These are phyloP conservation scores for Glaucomys volans DNA, from an alignment of 2,113 vertebrate genomes.

Conservation along the genomic window DNA sequence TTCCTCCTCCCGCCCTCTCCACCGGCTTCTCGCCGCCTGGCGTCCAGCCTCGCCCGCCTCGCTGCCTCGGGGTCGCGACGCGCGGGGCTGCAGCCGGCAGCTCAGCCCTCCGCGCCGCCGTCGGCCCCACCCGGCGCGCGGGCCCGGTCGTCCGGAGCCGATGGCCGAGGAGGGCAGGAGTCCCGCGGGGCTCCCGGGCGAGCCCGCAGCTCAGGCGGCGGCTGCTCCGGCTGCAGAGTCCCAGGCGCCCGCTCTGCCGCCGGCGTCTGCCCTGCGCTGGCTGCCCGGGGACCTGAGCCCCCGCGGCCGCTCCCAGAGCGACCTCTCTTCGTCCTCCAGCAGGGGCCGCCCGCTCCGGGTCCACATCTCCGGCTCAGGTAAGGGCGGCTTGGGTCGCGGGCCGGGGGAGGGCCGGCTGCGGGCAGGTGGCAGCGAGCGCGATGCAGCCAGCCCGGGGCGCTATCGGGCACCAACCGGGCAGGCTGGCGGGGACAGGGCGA, in stretches of 20 bases:
- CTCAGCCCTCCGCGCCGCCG: neutral
- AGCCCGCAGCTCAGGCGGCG: neutral
- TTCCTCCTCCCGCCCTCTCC: constrained; percentile 66
- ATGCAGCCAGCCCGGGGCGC: neutral
- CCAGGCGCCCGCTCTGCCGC: constrained; percentile 20
- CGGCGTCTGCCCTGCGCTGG: constrained; percentile 34
- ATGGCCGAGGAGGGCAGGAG: constrained; percentile 73
- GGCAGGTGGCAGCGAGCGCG: neutral
- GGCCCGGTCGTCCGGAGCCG: neutral
- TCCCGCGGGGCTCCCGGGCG: neutral
- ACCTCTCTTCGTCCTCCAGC: constrained; percentile 84
- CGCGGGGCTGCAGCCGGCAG: constrained; percentile 71
- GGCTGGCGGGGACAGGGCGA: neutral
- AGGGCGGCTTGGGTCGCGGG: neutral
- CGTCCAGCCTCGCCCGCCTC: constrained; percentile 65
- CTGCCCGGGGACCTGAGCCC: constrained; percentile 77
- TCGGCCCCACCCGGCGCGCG: constrained; percentile 59
- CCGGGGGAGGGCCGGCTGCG: neutral
- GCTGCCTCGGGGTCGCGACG: constrained; percentile 50
- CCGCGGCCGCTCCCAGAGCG: constrained; percentile 89
- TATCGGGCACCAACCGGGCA: neutral
- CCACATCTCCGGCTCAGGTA: constrained; percentile 88
- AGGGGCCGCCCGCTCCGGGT: constrained; percentile 83
- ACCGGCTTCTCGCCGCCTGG: neutral
- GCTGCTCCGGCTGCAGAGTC: constrained; percentile 3